phyloP scores from a whole-genome alignment of 2,797 vertebrate species.

The Parotocinclus haroldoi region DNA sequence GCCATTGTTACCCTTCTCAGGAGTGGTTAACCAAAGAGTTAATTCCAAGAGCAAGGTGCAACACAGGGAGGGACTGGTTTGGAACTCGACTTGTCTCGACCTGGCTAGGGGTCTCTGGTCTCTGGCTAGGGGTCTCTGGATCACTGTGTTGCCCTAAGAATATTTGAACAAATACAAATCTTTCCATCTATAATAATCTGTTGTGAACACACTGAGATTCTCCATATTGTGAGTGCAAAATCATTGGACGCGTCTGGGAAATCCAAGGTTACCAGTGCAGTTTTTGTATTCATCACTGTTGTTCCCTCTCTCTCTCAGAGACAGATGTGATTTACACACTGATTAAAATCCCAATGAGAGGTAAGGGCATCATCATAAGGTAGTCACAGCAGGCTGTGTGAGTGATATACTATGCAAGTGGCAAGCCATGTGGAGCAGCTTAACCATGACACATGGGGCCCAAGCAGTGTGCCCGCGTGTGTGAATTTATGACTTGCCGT shows the following conservation, averaged over 20 bases:
- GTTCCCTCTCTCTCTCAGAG: conserved; percentile 19
- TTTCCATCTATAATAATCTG: too few relatives aligned
- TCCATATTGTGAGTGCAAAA: too few relatives aligned
- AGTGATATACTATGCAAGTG: conserved; percentile 47
- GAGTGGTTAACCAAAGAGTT: too few relatives aligned
- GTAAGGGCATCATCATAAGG: conserved; percentile 53
- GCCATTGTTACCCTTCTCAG: too few relatives aligned
- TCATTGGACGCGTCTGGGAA: neutral
- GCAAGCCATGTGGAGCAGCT: conserved; percentile 29
- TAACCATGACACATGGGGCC: conserved; percentile 39
- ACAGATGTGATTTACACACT: conserved; percentile 50
- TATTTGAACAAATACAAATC: too few relatives aligned
- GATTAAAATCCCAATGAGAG: conserved; percentile 51
- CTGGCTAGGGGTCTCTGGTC: too few relatives aligned
- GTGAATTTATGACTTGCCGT: conserved; percentile 44
- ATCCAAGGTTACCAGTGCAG: neutral
- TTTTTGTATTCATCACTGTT: conserved; percentile 9
- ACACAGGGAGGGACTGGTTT: too few relatives aligned
- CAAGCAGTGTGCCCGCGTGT: conserved; percentile 18
- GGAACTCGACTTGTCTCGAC: too few relatives aligned
- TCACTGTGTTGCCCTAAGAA: too few relatives aligned
- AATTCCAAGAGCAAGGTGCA: too few relatives aligned
- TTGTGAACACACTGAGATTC: too few relatives aligned
- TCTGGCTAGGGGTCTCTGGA: too few relatives aligned
- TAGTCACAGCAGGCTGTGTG: conserved; percentile 32